Base-by-base conservation (phyloP, 2,888 invertebrate genomes). In the Parnassius apollo region DNA sequence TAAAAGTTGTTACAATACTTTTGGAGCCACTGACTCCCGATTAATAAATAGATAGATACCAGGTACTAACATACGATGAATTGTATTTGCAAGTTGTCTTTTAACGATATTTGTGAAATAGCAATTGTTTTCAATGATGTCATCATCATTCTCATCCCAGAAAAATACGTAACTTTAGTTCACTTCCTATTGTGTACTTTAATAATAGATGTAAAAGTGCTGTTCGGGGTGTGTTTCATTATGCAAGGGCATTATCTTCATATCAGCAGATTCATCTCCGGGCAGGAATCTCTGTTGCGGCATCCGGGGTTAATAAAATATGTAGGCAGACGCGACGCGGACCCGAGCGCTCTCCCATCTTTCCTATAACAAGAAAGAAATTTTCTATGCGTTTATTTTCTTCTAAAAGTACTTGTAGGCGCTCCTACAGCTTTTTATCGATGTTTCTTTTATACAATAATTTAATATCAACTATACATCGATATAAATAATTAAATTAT, bases 281-380 rank as follows among this genome's bases (percentile, higher is more conserved):
- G 55, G 50, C 69, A 59, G 45, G 71, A 62, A 45, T 67, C 65
- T 62, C 78, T 42, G 72, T 77, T 82, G 74, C 56, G 60, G 65
- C 75, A 59, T 55, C 68, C 75, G 71, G 72, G 79, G 81, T 82
- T 88, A 88, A 91, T 91, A 91, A 91, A 91, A 91, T 91, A 91
- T 91, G 91, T 91, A 90, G 86, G 83, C 76, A 86, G 81, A 75
- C 82, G 84, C 82, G 84, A 82, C 85, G 85, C 83, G 85, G 76
- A 76, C 77, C 73, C 76, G 68, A 69, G 74, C 77, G 80, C 80
- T 81, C 82, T 77, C 80, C 68, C 80, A 78, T 76, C 82, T 86
- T 87, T 88, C 82, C 90, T 90, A 87, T 88, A 88, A 87, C 84
- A 90, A 90, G 86, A 88, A 88, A 86, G 83, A 88, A 87, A 83